phyloP scores from a whole-genome alignment of 2,888 invertebrate species.

The Macaria notata region DNA sequence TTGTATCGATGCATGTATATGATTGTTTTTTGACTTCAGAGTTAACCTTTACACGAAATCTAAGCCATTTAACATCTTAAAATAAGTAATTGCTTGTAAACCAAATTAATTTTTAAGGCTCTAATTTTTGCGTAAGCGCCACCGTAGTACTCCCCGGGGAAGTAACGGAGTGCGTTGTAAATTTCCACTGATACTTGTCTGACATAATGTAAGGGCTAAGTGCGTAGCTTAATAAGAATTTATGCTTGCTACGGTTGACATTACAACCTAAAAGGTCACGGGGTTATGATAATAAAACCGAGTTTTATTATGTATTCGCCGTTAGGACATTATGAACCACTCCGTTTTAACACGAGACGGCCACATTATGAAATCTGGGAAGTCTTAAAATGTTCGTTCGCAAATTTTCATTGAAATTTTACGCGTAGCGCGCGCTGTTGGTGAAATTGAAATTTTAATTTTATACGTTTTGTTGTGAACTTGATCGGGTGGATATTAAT shows the following conservation, averaged over 20 bases:
- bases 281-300: constrained; percentile 31
- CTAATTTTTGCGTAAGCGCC: constrained; percentile 15
- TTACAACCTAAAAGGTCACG: constrained; percentile 27
- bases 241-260: constrained; percentile 27
- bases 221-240: constrained; percentile 30
- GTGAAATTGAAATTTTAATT: constrained; percentile 18
- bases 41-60: too few species aligned
- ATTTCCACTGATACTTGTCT: constrained; percentile 28
- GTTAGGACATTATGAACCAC: constrained; percentile 30
- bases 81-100: too few species aligned
- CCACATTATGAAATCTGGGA: constrained; percentile 18
- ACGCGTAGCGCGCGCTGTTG: constrained; percentile 9
- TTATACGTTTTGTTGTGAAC: constrained; percentile 7
- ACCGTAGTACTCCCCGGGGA: constrained; percentile 14
- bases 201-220: constrained; percentile 28
- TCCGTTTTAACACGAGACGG: constrained; percentile 22
- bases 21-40: too few species aligned
- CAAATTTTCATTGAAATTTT: constrained; percentile 18
- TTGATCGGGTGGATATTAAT: constrained; percentile 8
- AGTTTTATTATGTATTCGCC: constrained; percentile 30
- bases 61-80: too few species aligned
- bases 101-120: too few species aligned
- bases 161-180: constrained; percentile 26
- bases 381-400: constrained; percentile 20
- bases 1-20: too few species aligned